Conservation (phyloP, 2,888 invertebrate genomes). For the Melikaiella ostensackeni region DNA sequence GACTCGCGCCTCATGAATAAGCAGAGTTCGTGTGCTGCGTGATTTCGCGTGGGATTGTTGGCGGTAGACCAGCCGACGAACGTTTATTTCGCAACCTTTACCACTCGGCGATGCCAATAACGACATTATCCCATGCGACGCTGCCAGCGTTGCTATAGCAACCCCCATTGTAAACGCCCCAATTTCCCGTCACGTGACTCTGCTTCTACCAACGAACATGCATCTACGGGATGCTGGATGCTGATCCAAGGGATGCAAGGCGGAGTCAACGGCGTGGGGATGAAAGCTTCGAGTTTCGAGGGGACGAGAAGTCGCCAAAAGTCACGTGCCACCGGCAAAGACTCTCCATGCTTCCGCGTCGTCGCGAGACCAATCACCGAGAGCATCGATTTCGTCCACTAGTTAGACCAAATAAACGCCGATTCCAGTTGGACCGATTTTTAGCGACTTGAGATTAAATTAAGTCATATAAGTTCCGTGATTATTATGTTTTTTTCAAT, state of each 20-base stretch:
- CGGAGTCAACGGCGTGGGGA: constrained; percentile 83
- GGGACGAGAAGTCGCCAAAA: constrained; percentile 72
- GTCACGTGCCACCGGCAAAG: constrained; percentile 74
- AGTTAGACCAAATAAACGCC: background rate
- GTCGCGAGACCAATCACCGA: constrained; percentile 58
- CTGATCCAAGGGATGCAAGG: constrained; percentile 83
- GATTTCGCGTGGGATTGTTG: constrained; percentile 76
- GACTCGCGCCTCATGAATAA: constrained; percentile 65
- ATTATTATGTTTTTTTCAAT: background rate
- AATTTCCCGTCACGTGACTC: constrained; percentile 65
- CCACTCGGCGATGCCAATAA: constrained; percentile 73
- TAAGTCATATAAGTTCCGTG: background rate
- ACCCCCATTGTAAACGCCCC: constrained; percentile 63
- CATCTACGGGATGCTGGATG: constrained; percentile 80
- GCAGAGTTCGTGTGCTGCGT: constrained; percentile 67
- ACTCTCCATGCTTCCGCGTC: constrained; percentile 71
- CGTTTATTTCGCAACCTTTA: constrained; percentile 75
- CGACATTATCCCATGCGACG: constrained; percentile 74
- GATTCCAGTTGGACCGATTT: constrained; percentile 1
- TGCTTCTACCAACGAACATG: constrained; percentile 64
- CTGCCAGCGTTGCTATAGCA: constrained; percentile 69
- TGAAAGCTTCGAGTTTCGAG: constrained; percentile 66
- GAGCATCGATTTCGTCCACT: constrained; percentile 44
- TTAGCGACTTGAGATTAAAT: background rate
- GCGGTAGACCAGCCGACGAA: constrained; percentile 75